These are phyloP conservation scores for Drosophila robusta DNA, from an alignment of 2,888 invertebrate species.

Conservation along the genomic window DNA sequence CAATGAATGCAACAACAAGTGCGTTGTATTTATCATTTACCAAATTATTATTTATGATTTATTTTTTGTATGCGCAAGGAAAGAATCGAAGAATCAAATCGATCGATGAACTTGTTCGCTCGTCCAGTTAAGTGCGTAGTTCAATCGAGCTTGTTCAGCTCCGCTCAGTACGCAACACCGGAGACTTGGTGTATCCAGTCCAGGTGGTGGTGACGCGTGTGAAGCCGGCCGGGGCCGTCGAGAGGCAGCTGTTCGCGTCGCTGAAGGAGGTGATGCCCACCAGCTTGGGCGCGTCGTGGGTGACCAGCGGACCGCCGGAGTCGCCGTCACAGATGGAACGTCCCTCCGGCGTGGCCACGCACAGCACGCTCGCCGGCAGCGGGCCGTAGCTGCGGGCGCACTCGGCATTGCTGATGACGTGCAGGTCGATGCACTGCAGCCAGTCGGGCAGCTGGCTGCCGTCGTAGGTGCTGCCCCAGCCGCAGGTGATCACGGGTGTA, in stretches of 20 bases:
- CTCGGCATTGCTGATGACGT: constrained; percentile 73
- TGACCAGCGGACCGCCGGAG: constrained; percentile 63
- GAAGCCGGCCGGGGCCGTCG: constrained; percentile 56
- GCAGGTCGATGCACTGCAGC: constrained; percentile 65
- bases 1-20: too few species aligned
- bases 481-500: constrained; percentile 49
- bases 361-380: constrained; percentile 43
- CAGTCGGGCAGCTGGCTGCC: constrained; percentile 78
- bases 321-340: constrained; percentile 59
- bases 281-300: constrained; percentile 9
- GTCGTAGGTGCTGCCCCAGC: constrained; percentile 74
- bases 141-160: too few species aligned
- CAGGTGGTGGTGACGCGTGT: constrained; percentile 56
- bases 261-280: constrained; percentile 63
- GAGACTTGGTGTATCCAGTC: constrained; percentile 57
- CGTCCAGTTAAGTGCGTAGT: too few species aligned
- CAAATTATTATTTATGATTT: too few species aligned
- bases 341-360: constrained; percentile 43
- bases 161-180: constrained; percentile 50
- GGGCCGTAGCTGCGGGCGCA: constrained; percentile 83
- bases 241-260: constrained; percentile 47
- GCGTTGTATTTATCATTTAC: too few species aligned
- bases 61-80: too few species aligned
- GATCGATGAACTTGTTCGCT: too few species aligned
- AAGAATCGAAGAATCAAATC: too few species aligned